Evolutionary conservation across 2,888 invertebrate genomes (phyloP).

Genomic region (Ditula angustiorana): DNA sequence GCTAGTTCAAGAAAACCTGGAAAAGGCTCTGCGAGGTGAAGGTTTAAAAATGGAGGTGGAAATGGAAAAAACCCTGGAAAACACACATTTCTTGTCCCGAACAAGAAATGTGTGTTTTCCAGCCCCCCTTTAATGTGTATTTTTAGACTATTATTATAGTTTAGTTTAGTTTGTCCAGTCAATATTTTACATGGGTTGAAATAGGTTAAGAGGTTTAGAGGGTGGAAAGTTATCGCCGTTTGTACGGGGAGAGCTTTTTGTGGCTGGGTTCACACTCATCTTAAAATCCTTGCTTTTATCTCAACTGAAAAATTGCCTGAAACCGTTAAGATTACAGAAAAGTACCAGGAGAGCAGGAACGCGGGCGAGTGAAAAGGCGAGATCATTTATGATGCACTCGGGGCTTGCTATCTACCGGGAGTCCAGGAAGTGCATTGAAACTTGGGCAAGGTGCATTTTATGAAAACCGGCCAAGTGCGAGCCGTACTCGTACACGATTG

Average conservation of each 20-base stretch:
- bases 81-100: no score
- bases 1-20: no score
- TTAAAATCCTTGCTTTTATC: not conserved
- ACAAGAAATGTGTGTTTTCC: no score
- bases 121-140: no score
- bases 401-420: slow-evolving; percentile 3
- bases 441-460: not conserved
- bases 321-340: not conserved
- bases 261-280: not conserved
- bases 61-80: no score
- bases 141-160: no score
- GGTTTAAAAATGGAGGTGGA: not conserved
- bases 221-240: no score
- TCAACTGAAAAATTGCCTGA: slow-evolving; percentile 3
- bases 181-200: no score
- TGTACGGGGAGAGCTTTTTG: no score
- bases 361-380: slow-evolving; percentile 15
- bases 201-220: no score
- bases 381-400: slow-evolving; percentile 27
- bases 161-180: no score
- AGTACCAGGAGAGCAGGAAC: slow-evolving; percentile 22
- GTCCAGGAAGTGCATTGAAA: not conserved
- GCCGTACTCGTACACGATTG: no score
- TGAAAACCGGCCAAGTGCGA: not conserved
- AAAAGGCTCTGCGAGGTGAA: not conserved